phyloP scores from a whole-genome alignment of 64 coral and sea anemone genomes.

The Montipora cactus region DNA sequence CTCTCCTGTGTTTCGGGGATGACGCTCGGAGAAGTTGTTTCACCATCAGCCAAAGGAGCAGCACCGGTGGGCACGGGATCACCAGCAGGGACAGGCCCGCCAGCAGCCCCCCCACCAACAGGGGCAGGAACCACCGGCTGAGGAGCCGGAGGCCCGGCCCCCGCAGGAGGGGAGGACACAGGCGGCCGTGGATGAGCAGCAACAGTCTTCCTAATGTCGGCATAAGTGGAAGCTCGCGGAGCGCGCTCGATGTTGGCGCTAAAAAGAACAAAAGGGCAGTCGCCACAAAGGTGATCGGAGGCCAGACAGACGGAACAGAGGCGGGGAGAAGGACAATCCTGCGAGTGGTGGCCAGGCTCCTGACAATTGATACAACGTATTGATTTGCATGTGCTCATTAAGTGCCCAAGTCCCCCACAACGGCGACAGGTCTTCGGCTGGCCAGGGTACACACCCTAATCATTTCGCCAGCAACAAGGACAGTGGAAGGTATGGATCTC shows the following conservation, averaged over 20 bases:
- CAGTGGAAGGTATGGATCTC: not conserved
- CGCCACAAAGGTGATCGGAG: not conserved
- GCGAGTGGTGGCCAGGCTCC: not conserved
- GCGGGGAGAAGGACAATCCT: not conserved
- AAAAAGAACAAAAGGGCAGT: not conserved
- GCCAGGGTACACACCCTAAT: not conserved
- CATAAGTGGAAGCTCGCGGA: too few species aligned
- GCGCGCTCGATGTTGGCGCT: not conserved
- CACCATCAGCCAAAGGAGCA: too few species aligned
- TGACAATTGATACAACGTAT: not conserved
- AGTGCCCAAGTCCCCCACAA: not conserved
- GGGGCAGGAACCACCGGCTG: too few species aligned
- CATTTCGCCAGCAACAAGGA: not conserved
- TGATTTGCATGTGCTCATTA: not conserved
- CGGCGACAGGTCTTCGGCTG: not conserved
- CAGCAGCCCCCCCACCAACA: too few species aligned
- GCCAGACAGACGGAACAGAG: not conserved
- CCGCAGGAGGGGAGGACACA: too few species aligned
- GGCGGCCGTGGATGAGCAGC: too few species aligned
- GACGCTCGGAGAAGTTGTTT: too few species aligned
- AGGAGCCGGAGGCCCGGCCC: too few species aligned
- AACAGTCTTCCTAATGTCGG: too few species aligned
- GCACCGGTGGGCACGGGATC: too few species aligned
- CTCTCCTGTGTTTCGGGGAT: too few species aligned
- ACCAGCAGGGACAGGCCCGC: too few species aligned